Conservation (phyloP, 2,888 invertebrate species). For the Deilephila porcellus region DNA sequence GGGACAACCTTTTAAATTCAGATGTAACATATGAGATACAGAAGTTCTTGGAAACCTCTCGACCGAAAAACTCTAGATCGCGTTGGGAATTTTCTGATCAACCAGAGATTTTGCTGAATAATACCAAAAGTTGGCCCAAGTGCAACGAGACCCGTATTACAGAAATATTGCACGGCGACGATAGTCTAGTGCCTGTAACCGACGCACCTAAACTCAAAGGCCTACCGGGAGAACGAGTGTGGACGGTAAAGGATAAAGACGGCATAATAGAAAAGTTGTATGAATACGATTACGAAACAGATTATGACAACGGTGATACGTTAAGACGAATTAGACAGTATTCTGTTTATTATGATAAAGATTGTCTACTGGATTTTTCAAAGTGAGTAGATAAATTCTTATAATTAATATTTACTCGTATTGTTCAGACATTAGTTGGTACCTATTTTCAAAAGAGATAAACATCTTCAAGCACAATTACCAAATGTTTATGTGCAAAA, state of each 20-base stretch:
- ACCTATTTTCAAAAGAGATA: too few relatives aligned
- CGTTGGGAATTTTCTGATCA: slow-evolving; percentile 35
- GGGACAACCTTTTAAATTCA: slow-evolving; percentile 61
- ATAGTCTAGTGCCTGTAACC: slow-evolving; percentile 47
- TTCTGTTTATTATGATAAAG: slow-evolving; percentile 75
- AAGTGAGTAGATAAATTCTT: slow-evolving; percentile 44
- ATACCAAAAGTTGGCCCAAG: slow-evolving; percentile 38
- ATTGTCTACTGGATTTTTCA: slow-evolving; percentile 68
- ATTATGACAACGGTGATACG: slow-evolving; percentile 66
- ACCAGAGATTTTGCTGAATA: slow-evolving; percentile 29
- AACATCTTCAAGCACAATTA: too few relatives aligned
- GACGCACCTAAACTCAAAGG: slow-evolving; percentile 65
- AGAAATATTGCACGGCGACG: slow-evolving; percentile 47
- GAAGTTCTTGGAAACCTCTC: slow-evolving; percentile 55
- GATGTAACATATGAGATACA: slow-evolving; percentile 66
- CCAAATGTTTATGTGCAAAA: too few relatives aligned
- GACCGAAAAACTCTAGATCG: slow-evolving; percentile 30
- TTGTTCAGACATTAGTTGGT: too few relatives aligned
- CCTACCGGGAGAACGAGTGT: slow-evolving; percentile 72
- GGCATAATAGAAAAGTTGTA: slow-evolving; percentile 76
- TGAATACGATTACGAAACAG: slow-evolving; percentile 65
- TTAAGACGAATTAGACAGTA: slow-evolving; percentile 72
- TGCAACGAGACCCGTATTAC: slow-evolving; percentile 39
- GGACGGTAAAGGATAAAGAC: slow-evolving; percentile 75
- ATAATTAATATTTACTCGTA: not conserved